Evolutionary conservation across 2,888 invertebrate species (phyloP), one percentile per base, ranked within the genome.

Genomic region (Falcaria lacertinaria): DNA sequence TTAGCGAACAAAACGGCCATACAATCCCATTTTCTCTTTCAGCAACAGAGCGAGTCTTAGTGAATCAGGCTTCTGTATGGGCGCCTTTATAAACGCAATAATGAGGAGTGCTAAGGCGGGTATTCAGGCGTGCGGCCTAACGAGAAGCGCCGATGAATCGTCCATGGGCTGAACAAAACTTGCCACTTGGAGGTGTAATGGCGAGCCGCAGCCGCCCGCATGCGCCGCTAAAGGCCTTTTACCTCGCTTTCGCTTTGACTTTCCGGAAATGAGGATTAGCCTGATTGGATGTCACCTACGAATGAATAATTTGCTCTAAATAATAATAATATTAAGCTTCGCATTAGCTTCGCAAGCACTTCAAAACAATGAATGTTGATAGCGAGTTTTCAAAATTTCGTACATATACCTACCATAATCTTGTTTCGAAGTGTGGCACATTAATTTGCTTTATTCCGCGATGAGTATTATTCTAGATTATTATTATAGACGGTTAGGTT

Each of bases 1-100:
- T 75, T 69, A 63, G 63, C 69, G 73, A 80, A 86, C 85, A 85
- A 83, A 86, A 80, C 78, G 74, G 74, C 71, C 76, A 76, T 85
- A 88, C 85, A 87, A 86, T 85, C 74, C 85, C 84, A 82, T 87
- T 88, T 88, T 83, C 82, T 81, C 82, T 89, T 87, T 86, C 84
- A 86, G 73, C 69, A 69, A 70, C 75, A 63, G 65, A 74, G 79
- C 78, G 72, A 69, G 78, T 78, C 81, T 86, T 86, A 81, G 84
- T 85, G 81, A 84, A 86, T 84, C 84, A 79, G 69, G 71, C 64
- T 70, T 72, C 74, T 87, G 74, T 86, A 87, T 86, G 73, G 82
- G 64, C 69, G 84, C 84, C 74, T 88, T 88, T 87, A 88, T 88
- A 87, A 87, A 87, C 86, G 87, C 86, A 87, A 88, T 89, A 89